These are phyloP conservation scores for Mustela nigripes DNA, from an alignment of 2,113 vertebrate species.

Conservation along the genomic window DNA sequence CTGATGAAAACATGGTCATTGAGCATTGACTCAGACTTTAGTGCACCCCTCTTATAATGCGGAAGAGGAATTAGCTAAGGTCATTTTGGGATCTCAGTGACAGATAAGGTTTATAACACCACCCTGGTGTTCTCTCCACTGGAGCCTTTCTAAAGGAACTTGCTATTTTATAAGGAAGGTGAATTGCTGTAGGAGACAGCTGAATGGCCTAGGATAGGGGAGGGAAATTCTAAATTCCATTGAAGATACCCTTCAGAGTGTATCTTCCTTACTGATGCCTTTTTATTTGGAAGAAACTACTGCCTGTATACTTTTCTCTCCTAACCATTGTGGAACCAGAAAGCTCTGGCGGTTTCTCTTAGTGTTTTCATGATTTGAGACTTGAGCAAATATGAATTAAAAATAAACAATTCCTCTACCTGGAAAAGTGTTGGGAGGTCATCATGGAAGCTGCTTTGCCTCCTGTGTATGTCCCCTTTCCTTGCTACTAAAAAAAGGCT, in stretches of 20 bases:
- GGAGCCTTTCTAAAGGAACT: not conserved
- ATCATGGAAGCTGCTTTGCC: conserved; percentile 67
- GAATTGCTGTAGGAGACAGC: not conserved
- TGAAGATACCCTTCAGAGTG: not conserved
- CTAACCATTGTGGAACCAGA: not conserved
- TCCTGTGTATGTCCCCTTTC: conserved; percentile 71
- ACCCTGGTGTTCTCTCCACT: not conserved
- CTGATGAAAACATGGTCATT: not conserved
- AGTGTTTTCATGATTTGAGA: not conserved
- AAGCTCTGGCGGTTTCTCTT: not conserved
- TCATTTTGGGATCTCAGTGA: not conserved
- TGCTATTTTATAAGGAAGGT: not conserved
- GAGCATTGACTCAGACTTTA: not conserved
- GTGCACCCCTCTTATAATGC: not conserved
- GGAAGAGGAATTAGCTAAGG: not conserved
- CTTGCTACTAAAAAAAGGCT: conserved; percentile 72
- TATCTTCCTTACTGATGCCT: not conserved
- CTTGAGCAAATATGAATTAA: not conserved
- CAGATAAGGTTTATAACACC: not conserved
- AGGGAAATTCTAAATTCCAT: conserved; percentile 5
- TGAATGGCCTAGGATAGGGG: not conserved
- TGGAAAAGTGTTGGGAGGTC: conserved; percentile 76
- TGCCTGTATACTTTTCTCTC: not conserved
- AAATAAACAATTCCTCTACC: conserved; percentile 65
- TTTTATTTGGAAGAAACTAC: conserved; percentile 38